Base-by-base conservation (phyloP, 2,888 invertebrate species). In the Lepidonotus clava region DNA sequence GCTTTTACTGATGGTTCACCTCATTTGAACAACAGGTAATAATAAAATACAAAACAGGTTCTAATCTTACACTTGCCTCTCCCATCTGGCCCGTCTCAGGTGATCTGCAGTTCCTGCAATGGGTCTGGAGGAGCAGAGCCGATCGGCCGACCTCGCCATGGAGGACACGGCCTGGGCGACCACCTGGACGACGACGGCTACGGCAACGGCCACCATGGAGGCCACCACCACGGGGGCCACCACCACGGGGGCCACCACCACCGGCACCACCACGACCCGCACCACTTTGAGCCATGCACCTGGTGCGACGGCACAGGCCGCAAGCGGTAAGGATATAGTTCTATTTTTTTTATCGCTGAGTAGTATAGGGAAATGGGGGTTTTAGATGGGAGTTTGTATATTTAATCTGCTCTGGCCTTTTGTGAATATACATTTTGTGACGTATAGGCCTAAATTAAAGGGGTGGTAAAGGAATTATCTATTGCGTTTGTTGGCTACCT, bases 261-360 rank as follows among this genome's bases (percentile, higher is more conserved):
- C 28, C 28, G 67, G 24, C 24, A 18, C 28, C 36, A 76, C 76
- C 76, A 76, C 36, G 34, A 28, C 28, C 34, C 24, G 21, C 32
- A 76, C 21, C 36, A 66, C 18, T 24, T 41, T 24, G 85, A 85
- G n/a, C 18, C 38, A 0, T 88, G 88, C 40, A 38, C 61, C 53
- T 84, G 61, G 53, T 88, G 86, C 61, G 38, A 89, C 80, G 92
- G 91, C 5, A 89, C 87, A 83, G 91, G 92, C 5, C 86, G 88
- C n/a, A 86, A 88, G 84, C 71, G 87, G 86, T 84, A 88, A 53
- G 40, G 34, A n/a, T n/a, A 18, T 51, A 14, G 14, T 56, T 18
- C 4, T 6, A n/a, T 46, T 76, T 36, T 18, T 36, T 34, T 18
- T 24, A 32, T 34, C 32, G n/a, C n/a, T n/a, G n/a, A n/a, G n/a